These are phyloP conservation scores for Drosophila mulleri DNA, from an alignment of 2,888 invertebrate species.

Conservation along the genomic window DNA sequence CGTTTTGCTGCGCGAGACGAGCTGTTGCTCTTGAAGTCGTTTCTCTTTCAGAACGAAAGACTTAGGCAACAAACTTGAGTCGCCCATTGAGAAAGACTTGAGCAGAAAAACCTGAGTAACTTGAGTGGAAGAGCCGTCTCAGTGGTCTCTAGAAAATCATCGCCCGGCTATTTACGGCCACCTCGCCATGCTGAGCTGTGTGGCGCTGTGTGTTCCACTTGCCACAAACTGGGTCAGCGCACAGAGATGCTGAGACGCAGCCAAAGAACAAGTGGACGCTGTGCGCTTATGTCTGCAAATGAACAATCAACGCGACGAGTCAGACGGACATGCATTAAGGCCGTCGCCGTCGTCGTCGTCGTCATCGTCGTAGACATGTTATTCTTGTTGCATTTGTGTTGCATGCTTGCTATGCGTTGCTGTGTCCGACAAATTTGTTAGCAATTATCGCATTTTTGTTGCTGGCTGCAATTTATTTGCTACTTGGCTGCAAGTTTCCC, in stretches of 20 bases:
- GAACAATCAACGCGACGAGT: constrained; percentile 12
- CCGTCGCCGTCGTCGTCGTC: neutral
- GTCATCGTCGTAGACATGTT: constrained; percentile 6
- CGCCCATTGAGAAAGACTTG: constrained; percentile 74
- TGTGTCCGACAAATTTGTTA: constrained; percentile 67
- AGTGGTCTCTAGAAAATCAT: constrained; percentile 52
- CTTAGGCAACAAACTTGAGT: constrained; percentile 77
- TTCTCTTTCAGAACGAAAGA: constrained; percentile 76
- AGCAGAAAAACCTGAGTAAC: constrained; percentile 74
- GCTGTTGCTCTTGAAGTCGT: constrained; percentile 43
- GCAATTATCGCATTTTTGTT: constrained; percentile 70
- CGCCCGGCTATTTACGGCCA: constrained; percentile 70
- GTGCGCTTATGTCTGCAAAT: constrained; percentile 45
- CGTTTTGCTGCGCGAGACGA: constrained; percentile 41
- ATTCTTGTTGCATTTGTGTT: constrained; percentile 21
- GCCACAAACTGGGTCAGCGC: constrained; percentile 82
- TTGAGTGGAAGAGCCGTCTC: constrained; percentile 46
- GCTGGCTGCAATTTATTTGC: constrained; percentile 37
- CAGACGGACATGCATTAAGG: constrained; percentile 34
- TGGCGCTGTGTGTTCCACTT: constrained; percentile 82
- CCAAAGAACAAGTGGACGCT: constrained; percentile 51
- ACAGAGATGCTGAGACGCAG: constrained; percentile 44
- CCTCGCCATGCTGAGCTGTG: constrained; percentile 37
- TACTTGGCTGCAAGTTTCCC: constrained; percentile 19
- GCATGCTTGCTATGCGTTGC: constrained; percentile 52